phyloP scores from a whole-genome alignment of 2,888 invertebrate genomes.

The Chloroclystis v-ata region DNA sequence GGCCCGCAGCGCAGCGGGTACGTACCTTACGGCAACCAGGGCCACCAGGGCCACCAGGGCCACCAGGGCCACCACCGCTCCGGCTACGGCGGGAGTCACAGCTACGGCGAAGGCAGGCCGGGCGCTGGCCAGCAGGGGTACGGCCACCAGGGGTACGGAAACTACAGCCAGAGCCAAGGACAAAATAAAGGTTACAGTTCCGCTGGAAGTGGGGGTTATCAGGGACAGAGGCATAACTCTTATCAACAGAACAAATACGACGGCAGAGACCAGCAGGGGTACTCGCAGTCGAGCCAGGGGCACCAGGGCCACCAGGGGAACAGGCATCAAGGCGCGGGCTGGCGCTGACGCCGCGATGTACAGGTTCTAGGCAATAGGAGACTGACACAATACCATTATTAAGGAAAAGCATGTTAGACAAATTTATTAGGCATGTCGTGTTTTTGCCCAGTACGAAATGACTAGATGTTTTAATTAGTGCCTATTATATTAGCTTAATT shows the following conservation, averaged over 20 bases:
- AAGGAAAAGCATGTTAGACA: not conserved
- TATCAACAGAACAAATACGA: constrained; percentile 24
- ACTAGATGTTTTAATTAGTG: no score
- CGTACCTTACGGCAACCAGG: constrained; percentile 39
- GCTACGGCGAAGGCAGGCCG: constrained; percentile 24
- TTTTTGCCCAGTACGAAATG: not conserved
- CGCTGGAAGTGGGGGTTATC: not conserved
- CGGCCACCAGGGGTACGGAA: constrained; percentile 28
- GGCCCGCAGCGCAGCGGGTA: constrained; percentile 64
- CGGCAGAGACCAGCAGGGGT: constrained; percentile 17
- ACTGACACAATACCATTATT: constrained; percentile 10
- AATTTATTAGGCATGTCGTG: not conserved
- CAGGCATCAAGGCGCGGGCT: constrained; percentile 30
- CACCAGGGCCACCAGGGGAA: constrained; percentile 21
- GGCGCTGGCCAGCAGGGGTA: constrained; percentile 29
- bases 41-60: constrained; percentile 27
- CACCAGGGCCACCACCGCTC: constrained; percentile 28
- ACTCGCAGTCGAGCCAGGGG: constrained; percentile 17
- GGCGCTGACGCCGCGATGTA: constrained; percentile 24
- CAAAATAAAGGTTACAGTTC: constrained; percentile 10
- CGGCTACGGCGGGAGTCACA: constrained; percentile 27
- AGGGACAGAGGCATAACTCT: constrained; percentile 21
- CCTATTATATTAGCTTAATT: no score
- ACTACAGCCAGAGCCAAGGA: constrained; percentile 24
- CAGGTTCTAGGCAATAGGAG: constrained; percentile 20